Evolutionary conservation across 2,888 invertebrate genomes (phyloP), one percentile per base, ranked within the genome.

Genomic region (Villa cingulata): DNA sequence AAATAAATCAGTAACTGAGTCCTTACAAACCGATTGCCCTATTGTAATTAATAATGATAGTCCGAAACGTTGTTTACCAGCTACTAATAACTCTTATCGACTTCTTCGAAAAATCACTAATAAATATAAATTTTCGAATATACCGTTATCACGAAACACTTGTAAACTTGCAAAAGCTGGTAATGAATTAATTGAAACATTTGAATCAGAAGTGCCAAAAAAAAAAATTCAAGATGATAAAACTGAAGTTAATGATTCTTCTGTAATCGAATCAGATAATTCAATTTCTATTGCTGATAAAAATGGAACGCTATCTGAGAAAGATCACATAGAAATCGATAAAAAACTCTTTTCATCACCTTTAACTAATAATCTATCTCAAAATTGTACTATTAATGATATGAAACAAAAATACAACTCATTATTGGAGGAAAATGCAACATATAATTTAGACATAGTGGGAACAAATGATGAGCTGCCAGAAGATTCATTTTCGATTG

Each of bases 101-200:
- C 18, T 59, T 60, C 2, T 15, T 40, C 45, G 41, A 37, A 36
- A 39, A 16, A 43, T 54, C 29, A 55, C 62, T 46, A 46, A 57
- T 1, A 68, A 66, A 39, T 51, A 62, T 1, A 53, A 54, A 41
- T 29, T 51, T 19, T 66, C 66, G 4, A 62, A 64, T 50, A 58
- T 68, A 48, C 68, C 68, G 7, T 51, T 69, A 14, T 67, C 68
- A 14, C 64, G 61, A 50, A 64, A 60, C 32, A 68, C 68, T 3
- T 62, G 62, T 17, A 68, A 69, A 51, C 48, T 69, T 19, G 63
- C 65, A 1, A 66, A 67, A 44, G 62, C 65, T 16, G 65, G 66
- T 20, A 64, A 55, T 47, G 66, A 68, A 41, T 55, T 68, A 37
- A 64, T 68, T 7, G 58, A 65, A 43, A 64, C 67, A 0, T 59